Evolutionary conservation across 37 sponge, comb jelly and placozoan genomes (phyloP).

Genomic region (Crambe crambe): DNA sequence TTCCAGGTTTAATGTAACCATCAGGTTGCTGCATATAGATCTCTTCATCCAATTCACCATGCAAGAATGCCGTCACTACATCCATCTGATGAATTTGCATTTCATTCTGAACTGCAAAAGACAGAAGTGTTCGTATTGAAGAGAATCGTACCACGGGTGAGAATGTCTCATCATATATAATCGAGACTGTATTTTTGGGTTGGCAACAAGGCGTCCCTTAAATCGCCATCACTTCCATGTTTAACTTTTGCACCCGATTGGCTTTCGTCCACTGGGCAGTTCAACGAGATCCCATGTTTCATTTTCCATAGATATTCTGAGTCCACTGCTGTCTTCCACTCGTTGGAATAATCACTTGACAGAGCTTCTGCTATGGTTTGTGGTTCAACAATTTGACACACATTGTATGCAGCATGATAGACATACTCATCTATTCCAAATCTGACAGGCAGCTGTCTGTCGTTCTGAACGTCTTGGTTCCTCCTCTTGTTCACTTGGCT

Average conservation of each 20-base stretch:
- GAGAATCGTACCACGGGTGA: constrained; percentile 40
- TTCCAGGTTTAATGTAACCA: constrained; percentile 12
- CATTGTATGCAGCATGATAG: constrained; percentile 16
- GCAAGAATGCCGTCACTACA: constrained; percentile 58
- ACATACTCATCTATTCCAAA: constrained; percentile 53
- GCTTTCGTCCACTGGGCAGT: constrained; percentile 25
- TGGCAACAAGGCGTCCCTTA: constrained; percentile 57
- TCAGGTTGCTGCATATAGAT: constrained; percentile 63
- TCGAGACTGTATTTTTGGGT: constrained; percentile 52
- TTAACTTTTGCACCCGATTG: constrained; percentile 51
- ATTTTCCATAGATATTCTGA: constrained; percentile 55
- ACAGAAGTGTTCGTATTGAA: constrained; percentile 31
- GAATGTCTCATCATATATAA: constrained; percentile 61
- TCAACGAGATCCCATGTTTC: constrained; percentile 45
- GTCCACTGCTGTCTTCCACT: constrained; percentile 61
- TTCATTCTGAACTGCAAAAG: constrained; percentile 23
- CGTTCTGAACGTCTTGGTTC: not conserved
- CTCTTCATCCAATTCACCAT: constrained; percentile 53
- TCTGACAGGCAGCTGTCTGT: constrained; percentile 19
- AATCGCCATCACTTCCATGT: constrained; percentile 25
- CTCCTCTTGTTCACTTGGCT: not conserved
- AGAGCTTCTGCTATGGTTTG: constrained; percentile 43
- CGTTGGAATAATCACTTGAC: constrained; percentile 20
- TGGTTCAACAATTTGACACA: constrained; percentile 13
- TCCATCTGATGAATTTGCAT: constrained; percentile 42